phyloP scores from a whole-genome alignment of 2,113 vertebrate genomes.

The Halcyon malimbica region DNA sequence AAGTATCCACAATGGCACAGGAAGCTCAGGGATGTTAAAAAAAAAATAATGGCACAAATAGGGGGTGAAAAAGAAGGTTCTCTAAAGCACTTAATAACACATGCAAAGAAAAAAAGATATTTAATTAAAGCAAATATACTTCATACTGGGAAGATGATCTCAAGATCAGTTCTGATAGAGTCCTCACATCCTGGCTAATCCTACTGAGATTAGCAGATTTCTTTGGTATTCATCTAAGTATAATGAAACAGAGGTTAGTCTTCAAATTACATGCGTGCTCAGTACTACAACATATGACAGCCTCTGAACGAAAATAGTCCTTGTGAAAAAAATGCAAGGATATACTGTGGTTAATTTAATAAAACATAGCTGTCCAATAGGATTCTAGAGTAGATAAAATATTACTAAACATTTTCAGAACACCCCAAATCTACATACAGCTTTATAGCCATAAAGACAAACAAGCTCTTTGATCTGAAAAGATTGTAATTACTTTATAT shows the following conservation, averaged over 20 bases:
- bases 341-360: neutral
- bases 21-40: neutral
- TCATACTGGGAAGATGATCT: neutral
- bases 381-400: neutral
- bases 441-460: constrained; percentile 5
- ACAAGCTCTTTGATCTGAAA: constrained; percentile 28
- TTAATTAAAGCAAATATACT: neutral
- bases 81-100: neutral
- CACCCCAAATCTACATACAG: neutral
- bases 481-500: constrained; percentile 21
- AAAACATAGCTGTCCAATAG: neutral
- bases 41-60: neutral
- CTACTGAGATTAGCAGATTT: neutral
- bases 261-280: neutral
- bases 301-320: neutral
- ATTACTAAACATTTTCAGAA: neutral
- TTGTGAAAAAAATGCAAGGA: neutral
- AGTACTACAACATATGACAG: neutral
- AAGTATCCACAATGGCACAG: neutral
- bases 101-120: neutral
- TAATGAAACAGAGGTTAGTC: neutral
- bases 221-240: neutral
- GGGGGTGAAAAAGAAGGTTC: neutral
- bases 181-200: neutral
- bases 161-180: neutral